A percentile compares a stretch with the other conserved stretches of the same genome.
Evolutionary conservation across 1,140 invertebrate genomes (phyloP).

Genomic region (Uloborus diversus): DNA sequence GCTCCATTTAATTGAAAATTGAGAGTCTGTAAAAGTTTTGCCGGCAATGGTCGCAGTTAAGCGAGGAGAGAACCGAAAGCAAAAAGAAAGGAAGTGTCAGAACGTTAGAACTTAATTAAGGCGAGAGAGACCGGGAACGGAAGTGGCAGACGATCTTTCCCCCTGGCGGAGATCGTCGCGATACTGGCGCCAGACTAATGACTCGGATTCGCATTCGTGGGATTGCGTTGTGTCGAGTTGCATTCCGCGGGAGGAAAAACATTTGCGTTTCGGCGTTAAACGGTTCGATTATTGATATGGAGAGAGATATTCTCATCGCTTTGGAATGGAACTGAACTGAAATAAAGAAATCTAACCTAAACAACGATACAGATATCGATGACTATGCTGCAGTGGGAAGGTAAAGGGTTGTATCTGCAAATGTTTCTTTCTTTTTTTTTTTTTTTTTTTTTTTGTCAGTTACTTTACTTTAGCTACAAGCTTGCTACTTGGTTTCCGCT

Average conservation of each 20-base stretch:
- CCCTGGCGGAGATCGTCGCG: conserved; percentile 29
- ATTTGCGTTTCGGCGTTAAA: not conserved
- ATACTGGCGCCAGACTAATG: conserved; percentile 46
- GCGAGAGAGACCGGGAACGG: conserved; percentile 10
- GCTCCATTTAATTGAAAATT: not conserved
- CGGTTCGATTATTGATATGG: not conserved
- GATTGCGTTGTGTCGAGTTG: conserved; percentile 21
- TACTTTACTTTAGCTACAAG: too few species aligned
- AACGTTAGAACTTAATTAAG: conserved; percentile 37
- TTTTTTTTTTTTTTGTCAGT: too few species aligned
- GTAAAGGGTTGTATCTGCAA: too few species aligned
- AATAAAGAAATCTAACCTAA: too few species aligned
- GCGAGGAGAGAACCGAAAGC: not conserved
- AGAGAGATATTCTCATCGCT: too few species aligned
- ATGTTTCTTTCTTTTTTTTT: too few species aligned
- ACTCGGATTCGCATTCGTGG: not conserved
- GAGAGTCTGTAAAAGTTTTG: not conserved
- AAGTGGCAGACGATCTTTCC: conserved; percentile 41
- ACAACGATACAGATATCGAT: too few species aligned
- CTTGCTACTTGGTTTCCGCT: too few species aligned
- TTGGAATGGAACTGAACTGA: too few species aligned
- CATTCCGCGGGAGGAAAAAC: not conserved
- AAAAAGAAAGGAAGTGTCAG: conserved; percentile 17
- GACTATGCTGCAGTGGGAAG: too few species aligned
- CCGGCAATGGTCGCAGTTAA: not conserved